Conservation (phyloP, 1,140 invertebrate genomes). For the Rhizoglyphus robini region DNA sequence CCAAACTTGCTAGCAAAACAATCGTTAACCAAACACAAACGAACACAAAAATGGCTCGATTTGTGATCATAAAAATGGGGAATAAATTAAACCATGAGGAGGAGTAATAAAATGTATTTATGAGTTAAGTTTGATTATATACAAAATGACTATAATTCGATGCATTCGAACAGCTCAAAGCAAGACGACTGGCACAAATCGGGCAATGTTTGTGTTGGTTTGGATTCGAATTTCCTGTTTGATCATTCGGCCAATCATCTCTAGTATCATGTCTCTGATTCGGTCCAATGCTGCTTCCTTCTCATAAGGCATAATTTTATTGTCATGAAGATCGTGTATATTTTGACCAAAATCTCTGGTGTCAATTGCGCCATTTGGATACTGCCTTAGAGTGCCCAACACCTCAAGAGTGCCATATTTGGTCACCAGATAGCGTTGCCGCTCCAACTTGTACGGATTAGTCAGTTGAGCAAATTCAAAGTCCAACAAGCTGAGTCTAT, state of each 20-base stretch:
- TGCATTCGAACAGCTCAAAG: no score
- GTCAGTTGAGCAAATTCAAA: not conserved
- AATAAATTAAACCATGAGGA: no score
- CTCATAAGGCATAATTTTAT: not conserved
- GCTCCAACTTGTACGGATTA: not conserved
- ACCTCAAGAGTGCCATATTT: not conserved
- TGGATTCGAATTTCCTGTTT: not conserved
- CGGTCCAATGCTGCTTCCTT: not conserved
- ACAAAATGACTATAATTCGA: no score
- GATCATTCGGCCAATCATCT: not conserved
- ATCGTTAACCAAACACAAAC: not conserved
- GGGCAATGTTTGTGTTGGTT: not conserved
- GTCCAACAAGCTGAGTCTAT: not conserved
- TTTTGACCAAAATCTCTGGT: conserved; percentile 4
- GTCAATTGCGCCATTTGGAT: not conserved
- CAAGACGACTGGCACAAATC: not conserved
- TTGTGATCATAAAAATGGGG: no score
- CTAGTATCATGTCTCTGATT: not conserved
- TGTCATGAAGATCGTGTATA: not conserved
- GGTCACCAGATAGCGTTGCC: not conserved
- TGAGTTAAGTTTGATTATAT: no score
- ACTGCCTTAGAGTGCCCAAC: not conserved
- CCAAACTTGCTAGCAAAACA: no score
- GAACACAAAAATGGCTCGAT: not conserved
- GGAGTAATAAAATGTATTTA: no score